Percentiles rank a stretch among this genome's conserved stretches.
Conservation (phyloP, 2,888 invertebrate species). For the Conistra vaccinii region DNA sequence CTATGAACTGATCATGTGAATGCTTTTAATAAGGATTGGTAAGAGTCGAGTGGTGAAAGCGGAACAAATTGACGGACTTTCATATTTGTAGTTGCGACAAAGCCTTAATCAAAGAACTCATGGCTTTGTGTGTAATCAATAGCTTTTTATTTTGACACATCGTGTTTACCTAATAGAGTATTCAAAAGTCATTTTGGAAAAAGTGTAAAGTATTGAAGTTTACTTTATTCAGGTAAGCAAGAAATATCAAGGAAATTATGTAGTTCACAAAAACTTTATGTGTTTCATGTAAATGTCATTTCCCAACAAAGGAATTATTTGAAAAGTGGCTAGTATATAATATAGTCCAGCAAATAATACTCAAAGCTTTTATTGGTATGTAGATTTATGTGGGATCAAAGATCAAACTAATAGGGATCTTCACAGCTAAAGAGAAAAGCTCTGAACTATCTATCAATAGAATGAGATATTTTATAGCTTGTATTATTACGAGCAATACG, state of each 20-base stretch:
- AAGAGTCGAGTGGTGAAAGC: slow-evolving; percentile 36
- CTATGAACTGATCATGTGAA: neutral
- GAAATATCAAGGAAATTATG: neutral
- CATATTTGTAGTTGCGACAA: slow-evolving; percentile 34
- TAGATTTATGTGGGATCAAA: slow-evolving; percentile 37
- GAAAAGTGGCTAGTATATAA: slow-evolving; percentile 11
- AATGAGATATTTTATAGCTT: slow-evolving; percentile 44
- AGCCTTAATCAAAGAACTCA: slow-evolving; percentile 30
- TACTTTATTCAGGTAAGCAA: neutral
- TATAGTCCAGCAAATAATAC: slow-evolving; percentile 29
- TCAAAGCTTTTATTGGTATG: slow-evolving; percentile 16
- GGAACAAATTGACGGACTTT: slow-evolving; percentile 39
- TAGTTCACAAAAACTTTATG: neutral
- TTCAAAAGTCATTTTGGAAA: neutral
- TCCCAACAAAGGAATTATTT: slow-evolving; percentile 11
- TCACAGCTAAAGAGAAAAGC: slow-evolving; percentile 37
- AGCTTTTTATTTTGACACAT: slow-evolving; percentile 12
- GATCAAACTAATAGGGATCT: slow-evolving; percentile 49
- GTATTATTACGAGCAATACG: slow-evolving; percentile 52
- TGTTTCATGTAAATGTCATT: slow-evolving; percentile 13
- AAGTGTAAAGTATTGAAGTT: too few relatives aligned
- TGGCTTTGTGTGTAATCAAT: slow-evolving; percentile 21
- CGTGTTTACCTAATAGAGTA: neutral
- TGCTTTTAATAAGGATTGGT: slow-evolving; percentile 36
- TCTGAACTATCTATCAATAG: slow-evolving; percentile 40